These are phyloP conservation scores for Nautilus pompilius DNA, from an alignment of 1,140 invertebrate genomes.

Conservation along the genomic window DNA sequence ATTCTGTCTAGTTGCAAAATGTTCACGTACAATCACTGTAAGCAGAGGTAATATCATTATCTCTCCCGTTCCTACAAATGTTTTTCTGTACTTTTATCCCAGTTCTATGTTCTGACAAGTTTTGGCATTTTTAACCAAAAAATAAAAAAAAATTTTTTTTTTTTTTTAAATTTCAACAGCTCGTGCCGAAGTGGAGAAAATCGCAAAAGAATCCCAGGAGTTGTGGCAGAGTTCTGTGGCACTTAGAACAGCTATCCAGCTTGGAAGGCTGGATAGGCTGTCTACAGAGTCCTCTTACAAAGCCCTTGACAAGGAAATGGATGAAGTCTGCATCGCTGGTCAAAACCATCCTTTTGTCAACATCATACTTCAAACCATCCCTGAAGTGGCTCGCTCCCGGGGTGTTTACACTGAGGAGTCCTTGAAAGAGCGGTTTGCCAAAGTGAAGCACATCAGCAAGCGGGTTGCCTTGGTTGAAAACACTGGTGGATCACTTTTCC, in stretches of 20 bases:
- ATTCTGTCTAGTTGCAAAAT: no score
- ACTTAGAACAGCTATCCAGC: conserved; percentile 72
- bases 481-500: conserved; percentile 70
- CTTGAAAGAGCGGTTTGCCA: conserved; percentile 78
- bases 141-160: neutral
- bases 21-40: no score
- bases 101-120: neutral
- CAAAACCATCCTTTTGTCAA: conserved; percentile 64
- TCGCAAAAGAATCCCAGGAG: conserved; percentile 76
- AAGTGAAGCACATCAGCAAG: conserved; percentile 62
- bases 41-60: no score
- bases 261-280: conserved; percentile 51
- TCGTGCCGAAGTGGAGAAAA: conserved; percentile 74
- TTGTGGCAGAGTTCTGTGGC: conserved; percentile 90
- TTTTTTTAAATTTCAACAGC: conserved; percentile 60
- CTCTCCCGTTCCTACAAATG: no score
- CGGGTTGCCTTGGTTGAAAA: conserved; percentile 81
- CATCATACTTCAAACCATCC: conserved; percentile 73
- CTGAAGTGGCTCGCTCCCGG: conserved; percentile 69
- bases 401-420: conserved; percentile 84
- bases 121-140: neutral
- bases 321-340: conserved; percentile 60
- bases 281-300: conserved; percentile 58
- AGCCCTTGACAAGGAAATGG: conserved; percentile 74
- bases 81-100: neutral